These are phyloP conservation scores for Lampropteryx suffumata DNA, from an alignment of 2,888 invertebrate genomes.

Conservation along the genomic window DNA sequence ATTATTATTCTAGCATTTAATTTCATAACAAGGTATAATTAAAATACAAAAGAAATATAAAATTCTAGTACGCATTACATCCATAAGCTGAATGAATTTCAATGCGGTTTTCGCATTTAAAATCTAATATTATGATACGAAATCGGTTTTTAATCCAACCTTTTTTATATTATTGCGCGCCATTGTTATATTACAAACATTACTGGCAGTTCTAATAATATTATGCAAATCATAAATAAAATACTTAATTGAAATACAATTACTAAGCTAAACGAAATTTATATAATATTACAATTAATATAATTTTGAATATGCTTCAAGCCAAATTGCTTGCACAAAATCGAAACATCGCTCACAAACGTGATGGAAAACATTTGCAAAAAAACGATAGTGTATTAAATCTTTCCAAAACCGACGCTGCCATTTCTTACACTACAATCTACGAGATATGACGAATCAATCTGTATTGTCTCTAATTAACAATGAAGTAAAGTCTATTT, in stretches of 20 bases:
- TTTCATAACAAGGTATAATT: slow-evolving; percentile 7
- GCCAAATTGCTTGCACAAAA: too few species aligned
- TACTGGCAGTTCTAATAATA: neutral
- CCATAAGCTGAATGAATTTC: neutral
- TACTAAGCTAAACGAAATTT: too few species aligned
- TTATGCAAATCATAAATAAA: neutral
- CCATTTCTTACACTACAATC: slow-evolving; percentile 1
- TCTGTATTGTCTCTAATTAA: slow-evolving; percentile 6
- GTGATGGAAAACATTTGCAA: neutral
- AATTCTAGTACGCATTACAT: slow-evolving; percentile 4
- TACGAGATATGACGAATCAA: slow-evolving; percentile 13
- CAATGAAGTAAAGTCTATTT: slow-evolving; percentile 8
- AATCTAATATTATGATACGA: too few species aligned
- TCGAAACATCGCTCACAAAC: too few species aligned
- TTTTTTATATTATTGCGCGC: too few species aligned
- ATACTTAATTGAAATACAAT: neutral
- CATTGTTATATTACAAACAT: neutral
- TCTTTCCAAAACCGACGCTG: slow-evolving; percentile 5
- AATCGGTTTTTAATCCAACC: too few species aligned
- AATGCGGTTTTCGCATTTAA: neutral
- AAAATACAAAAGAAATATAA: slow-evolving; percentile 7
- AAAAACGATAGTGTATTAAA: neutral
- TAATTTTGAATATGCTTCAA: too few species aligned
- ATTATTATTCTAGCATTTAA: slow-evolving; percentile 12
- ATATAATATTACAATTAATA: neutral